Evolutionary conservation across 2,888 invertebrate genomes (phyloP), one percentile per base, ranked within the genome.

Genomic region (Bugula neritina): DNA sequence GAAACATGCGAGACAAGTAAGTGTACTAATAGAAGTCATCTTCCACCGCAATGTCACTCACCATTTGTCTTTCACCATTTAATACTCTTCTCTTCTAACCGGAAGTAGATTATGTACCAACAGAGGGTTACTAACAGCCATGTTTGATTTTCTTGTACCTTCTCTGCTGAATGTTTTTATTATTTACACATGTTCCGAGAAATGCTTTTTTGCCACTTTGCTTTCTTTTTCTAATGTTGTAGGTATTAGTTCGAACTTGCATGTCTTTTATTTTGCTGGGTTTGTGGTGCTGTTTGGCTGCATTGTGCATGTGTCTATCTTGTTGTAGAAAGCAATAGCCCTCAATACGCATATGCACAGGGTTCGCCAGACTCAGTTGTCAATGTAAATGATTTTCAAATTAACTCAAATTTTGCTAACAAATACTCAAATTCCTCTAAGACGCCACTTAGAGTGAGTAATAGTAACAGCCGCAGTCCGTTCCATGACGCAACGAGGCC

Each of bases 401-500:
- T 63, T 31, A 17, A 21, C n/a, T 63, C 63, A 10, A 31, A 34
- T 63, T 63, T 63, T 10, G 10, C 31, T 21, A 31, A 34, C 31
- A 63, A 63, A 29, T 3, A 27, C 5, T 13, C 27, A 31, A 31
- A 63, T 34, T 10, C 5, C 17, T 10, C 25, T 5, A 23, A 55
- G 55, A 23, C 10, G 5, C n/a, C 63, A 31, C 31, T 27, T 2
- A n/a, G 2, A 29, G 63, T 63, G 31, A 63, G 31, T 31, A 31
- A 27, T 34, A n/a, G 63, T 34, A 57, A 23, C 23, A 21, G 31
- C 10, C 21, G 54, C 10, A 34, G n/a, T 31, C 5, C 5, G 27
- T 58, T 71, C 21, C 10, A 69, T 35, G 71, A 58, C 10, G 71
- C 71, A 29, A 52, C 74, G 74, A 82, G 81, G 25, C 70, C 35